Evolutionary conservation across 2,888 invertebrate genomes (phyloP), one percentile per base, ranked within the genome.

Genomic region (Zaprionus lineosus): DNA sequence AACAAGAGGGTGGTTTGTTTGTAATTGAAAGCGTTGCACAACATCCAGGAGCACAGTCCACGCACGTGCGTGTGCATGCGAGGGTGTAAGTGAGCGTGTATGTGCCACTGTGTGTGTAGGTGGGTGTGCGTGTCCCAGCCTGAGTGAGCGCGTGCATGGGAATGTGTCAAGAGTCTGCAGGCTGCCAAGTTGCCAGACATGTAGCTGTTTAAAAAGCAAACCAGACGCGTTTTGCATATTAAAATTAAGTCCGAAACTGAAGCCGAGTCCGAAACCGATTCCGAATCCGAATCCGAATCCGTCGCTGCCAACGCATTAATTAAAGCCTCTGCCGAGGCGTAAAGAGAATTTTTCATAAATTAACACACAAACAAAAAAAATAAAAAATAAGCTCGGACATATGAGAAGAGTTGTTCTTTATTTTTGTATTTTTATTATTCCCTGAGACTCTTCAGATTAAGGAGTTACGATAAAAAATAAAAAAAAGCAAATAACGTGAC

Each of bases 401-500:
- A n/a, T n/a, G n/a, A n/a, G n/a, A n/a, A n/a, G n/a, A n/a, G n/a
- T n/a, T n/a, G n/a, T n/a, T n/a, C n/a, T n/a, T n/a, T n/a, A n/a
- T n/a, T n/a, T n/a, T n/a, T n/a, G n/a, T n/a, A n/a, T n/a, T n/a
- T n/a, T n/a, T n/a, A n/a, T n/a, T n/a, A n/a, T n/a, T n/a, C n/a
- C n/a, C n/a, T n/a, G n/a, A n/a, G n/a, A 28, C 40, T 37, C 44
- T 51, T 52, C 71, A 66, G 77, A 78, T 82, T 70, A 63, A 60
- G 46, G 63, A 41, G 53, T 61, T 62, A 53, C 41, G 63, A 75
- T 75, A 65, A 74, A 41, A 9, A n/a, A 1, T 31, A 61, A 60
- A 46, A 50, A 28, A 18, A 31, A 62, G n/a, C n/a, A n/a, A n/a
- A n/a, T n/a, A 73, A 78, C 78, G 78, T 78, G 83, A 78, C 79